A percentile compares a stretch with the other conserved stretches of the same genome.
These are phyloP conservation scores for Brachionus asplanchnoidis DNA, from an alignment of 1,140 invertebrate genomes.

Conservation along the genomic window DNA sequence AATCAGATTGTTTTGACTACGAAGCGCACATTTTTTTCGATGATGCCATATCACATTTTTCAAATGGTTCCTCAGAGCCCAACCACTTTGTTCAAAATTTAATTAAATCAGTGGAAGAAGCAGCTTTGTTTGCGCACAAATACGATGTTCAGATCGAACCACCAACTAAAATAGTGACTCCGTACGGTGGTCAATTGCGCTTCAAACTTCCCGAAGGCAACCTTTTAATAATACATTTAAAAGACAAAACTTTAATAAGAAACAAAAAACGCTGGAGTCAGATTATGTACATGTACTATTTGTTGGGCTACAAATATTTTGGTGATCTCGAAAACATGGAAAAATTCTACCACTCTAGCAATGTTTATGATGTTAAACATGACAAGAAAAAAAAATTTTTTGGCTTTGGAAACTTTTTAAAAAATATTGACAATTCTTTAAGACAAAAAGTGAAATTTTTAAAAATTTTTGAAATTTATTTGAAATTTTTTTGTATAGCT, in stretches of 20 bases:
- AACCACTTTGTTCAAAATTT: conserved; percentile 49
- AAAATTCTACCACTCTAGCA: neutral
- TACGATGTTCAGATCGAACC: conserved; percentile 44
- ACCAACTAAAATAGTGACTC: conserved; percentile 55
- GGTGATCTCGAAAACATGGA: neutral
- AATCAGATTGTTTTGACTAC: conserved; percentile 19
- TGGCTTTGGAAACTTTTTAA: conserved; percentile 33
- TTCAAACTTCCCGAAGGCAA: conserved; percentile 57
- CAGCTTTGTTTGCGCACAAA: conserved; percentile 45
- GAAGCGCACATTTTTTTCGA: conserved; percentile 41
- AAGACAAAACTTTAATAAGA: conserved; percentile 57
- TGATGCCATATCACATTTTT: conserved; percentile 23
- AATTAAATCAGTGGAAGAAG: conserved; percentile 48
- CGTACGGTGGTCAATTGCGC: conserved; percentile 57
- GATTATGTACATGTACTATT: conserved; percentile 94
- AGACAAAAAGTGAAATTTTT: neutral
- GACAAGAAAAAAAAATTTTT: conserved; percentile 19
- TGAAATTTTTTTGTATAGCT: conserved; percentile 47
- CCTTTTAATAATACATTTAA: conserved; percentile 56
- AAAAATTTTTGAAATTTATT: too few species aligned
- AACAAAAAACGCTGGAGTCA: conserved; percentile 59
- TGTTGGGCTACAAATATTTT: conserved; percentile 76
- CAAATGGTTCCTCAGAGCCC: conserved; percentile 28
- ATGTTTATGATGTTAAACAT: neutral
- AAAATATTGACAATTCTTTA: neutral